phyloP scores from a whole-genome alignment of 2,797 vertebrate species.

The Molossus alvarezi region DNA sequence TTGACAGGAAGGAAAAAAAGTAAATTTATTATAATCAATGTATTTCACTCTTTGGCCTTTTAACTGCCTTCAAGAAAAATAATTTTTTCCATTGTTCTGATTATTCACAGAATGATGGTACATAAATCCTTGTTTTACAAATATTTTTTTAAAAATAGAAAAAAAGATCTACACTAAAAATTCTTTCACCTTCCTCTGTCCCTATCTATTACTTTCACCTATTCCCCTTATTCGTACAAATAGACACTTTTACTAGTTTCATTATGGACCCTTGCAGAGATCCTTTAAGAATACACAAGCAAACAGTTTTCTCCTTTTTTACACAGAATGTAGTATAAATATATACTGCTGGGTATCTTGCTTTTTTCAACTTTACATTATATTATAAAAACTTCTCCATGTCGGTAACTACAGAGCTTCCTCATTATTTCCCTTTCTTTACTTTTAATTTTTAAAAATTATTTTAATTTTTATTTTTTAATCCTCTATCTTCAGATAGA shows the following conservation, averaged over 20 bases:
- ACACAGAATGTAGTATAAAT: slow-evolving; percentile 9
- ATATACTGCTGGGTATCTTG: not conserved
- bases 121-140: not conserved
- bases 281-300: not conserved
- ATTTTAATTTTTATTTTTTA: too few species aligned
- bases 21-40: not conserved
- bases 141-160: not conserved
- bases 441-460: slow-evolving; percentile 24
- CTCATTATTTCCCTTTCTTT: not conserved
- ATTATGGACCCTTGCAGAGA: not conserved
- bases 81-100: not conserved
- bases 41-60: not conserved
- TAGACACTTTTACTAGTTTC: not conserved
- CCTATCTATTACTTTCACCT: not conserved
- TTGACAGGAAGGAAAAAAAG: slow-evolving; percentile 15
- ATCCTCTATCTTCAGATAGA: too few species aligned
- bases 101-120: slow-evolving; percentile 29
- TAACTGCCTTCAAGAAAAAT: slow-evolving; percentile 38
- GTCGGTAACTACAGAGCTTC: slow-evolving; percentile 14
- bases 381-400: slow-evolving; percentile 7
- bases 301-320: not conserved
- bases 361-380: not conserved
- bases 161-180: slow-evolving; percentile 14
- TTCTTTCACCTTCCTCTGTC: not conserved
- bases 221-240: not conserved